phyloP scores from a whole-genome alignment of 2,888 invertebrate species.

The Dolichomitus sp. region DNA sequence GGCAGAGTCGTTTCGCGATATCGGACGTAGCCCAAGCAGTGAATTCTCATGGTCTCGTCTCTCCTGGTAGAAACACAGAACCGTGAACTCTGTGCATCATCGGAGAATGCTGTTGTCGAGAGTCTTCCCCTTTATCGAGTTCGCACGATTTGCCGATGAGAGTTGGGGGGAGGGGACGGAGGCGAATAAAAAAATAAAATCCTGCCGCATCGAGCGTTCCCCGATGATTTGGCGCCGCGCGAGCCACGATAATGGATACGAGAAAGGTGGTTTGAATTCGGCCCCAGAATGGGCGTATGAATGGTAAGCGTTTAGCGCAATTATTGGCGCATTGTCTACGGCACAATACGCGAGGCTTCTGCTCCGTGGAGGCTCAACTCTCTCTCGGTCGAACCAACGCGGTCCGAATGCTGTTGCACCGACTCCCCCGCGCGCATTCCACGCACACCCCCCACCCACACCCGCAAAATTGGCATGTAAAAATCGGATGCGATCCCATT shows the following conservation, averaged over 20 bases:
- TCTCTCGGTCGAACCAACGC: conserved; percentile 25
- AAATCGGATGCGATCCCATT: conserved; percentile 85
- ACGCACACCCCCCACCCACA: conserved; percentile 28
- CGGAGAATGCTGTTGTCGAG: conserved; percentile 35
- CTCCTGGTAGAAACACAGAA: conserved; percentile 15
- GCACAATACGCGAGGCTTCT: conserved; percentile 78
- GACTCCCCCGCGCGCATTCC: conserved; percentile 45
- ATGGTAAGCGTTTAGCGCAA: conserved; percentile 85
- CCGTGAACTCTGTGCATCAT: conserved; percentile 41
- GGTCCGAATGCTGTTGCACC: not conserved
- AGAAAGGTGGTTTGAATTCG: conserved; percentile 84
- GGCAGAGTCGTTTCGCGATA: not conserved
- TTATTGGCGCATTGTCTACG: conserved; percentile 85
- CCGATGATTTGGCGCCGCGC: conserved; percentile 64
- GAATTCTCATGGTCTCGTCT: conserved; percentile 10
- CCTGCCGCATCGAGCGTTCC: conserved; percentile 47
- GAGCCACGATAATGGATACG: conserved; percentile 83
- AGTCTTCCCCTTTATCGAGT: conserved; percentile 24
- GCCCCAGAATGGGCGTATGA: conserved; percentile 83
- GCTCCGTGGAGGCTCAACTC: conserved; percentile 8
- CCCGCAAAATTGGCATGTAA: conserved; percentile 85
- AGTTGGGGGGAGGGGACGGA: not conserved
- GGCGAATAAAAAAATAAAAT: conserved; percentile 51
- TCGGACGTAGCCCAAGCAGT: conserved; percentile 5
- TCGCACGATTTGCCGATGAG: conserved; percentile 43